Base-by-base conservation (phyloP, 2,888 invertebrate species). In the Tachina fera region DNA sequence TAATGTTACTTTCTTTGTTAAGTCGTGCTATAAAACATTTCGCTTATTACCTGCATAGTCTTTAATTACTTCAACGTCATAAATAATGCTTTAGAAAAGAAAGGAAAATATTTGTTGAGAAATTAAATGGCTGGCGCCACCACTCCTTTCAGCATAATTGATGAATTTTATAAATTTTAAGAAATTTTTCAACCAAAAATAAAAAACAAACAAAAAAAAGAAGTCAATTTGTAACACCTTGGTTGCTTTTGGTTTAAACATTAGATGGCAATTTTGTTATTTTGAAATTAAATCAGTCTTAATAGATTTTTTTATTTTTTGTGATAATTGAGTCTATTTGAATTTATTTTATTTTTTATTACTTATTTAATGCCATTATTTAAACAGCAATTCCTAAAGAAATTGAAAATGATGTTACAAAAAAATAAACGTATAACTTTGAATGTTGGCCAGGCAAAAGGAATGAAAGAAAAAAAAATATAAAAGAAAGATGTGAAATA, bases 141-240 rank as follows among this genome's bases (percentile, higher is more conserved):
- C 31, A 72, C 83, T 61, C 53, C 58, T 65, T 60, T 80, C 71
- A 71, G 45, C 31, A 53, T 76, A 80, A 84, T 84, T 80, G 84
- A 79, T 80, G 71, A 84, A 61, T 65, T 71, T 68, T 41, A 75
- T 51, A 19, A 61, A 75, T 75, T 51, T 51, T 61, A 49, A 4
- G 31, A 31, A 31, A 4, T 31, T 3, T 31, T 31, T 22, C 13
- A 16, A 4, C 39, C n/a, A 47, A 60, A 16, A 77, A 13, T 3
- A 49, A 19, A 14, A 4, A 22, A 16, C 9, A 51, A 51, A 9
- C 19, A 47, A 60, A 16, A 77, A 13, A 8, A 49, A 19, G 10
- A 4, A 22, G 10, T 19, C 13, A 51, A 6, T 19, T 63, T 16
- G 41, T 63, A 11, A 10, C 39, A 31, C 41, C 72, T 56, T 47